Evolutionary conservation across 2,888 invertebrate species (phyloP).

Genomic region (Nephrocerus scutellatus): DNA sequence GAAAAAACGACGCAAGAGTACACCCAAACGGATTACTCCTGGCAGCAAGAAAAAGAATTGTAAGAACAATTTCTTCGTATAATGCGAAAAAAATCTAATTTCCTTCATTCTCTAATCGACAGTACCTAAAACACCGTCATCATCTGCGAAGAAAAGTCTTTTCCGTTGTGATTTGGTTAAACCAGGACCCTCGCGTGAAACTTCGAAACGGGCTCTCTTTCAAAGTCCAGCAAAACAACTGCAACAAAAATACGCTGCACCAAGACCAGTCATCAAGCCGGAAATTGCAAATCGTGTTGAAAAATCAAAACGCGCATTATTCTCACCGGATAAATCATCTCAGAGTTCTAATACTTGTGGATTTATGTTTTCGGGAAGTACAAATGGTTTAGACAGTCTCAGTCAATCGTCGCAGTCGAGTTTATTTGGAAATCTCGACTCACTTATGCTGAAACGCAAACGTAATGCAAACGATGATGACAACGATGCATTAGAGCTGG

Average conservation of each 20-base stretch:
- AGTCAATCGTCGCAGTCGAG: conserved; percentile 27
- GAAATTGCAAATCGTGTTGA: conserved; percentile 50
- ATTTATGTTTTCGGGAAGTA: conserved; percentile 2
- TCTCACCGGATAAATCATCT: conserved; percentile 52
- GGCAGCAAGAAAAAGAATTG: conserved; percentile 48
- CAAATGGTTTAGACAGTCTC: conserved; percentile 15
- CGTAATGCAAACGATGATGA: conserved; percentile 32
- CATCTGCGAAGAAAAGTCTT: conserved; percentile 39
- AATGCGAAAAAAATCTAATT: not conserved
- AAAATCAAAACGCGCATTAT: conserved; percentile 60
- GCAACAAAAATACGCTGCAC: conserved; percentile 34
- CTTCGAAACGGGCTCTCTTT: conserved; percentile 65
- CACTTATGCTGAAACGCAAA: conserved; percentile 36
- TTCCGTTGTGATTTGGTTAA: conserved; percentile 35
- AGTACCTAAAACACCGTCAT: conserved; percentile 41
- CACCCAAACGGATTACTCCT: conserved; percentile 53
- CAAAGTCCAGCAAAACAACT: conserved; percentile 61
- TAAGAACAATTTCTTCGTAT: no score
- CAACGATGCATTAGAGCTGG: conserved; percentile 28
- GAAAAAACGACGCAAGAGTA: conserved; percentile 38
- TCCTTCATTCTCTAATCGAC: not conserved
- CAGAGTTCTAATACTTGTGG: conserved; percentile 8
- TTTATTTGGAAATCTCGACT: conserved; percentile 17
- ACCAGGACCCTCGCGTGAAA: conserved; percentile 49
- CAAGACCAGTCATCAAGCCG: conserved; percentile 40